phyloP scores from a whole-genome alignment of 2,797 vertebrate genomes.

The Neosilurus mollespiculum region DNA sequence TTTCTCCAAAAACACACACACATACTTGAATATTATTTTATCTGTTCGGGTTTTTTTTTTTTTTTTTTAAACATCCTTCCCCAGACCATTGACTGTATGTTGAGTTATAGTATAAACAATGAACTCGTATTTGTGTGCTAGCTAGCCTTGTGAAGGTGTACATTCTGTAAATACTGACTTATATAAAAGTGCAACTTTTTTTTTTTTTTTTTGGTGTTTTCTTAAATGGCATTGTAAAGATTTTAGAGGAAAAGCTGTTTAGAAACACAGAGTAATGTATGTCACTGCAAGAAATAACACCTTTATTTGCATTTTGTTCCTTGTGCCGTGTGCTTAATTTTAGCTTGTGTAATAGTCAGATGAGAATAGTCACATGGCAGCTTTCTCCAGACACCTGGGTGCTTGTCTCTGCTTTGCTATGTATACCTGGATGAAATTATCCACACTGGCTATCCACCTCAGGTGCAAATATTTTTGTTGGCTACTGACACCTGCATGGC shows the following conservation, averaged over 20 bases:
- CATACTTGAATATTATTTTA: slow-evolving; percentile 27
- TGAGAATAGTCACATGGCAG: background rate
- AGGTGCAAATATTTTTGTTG: too few species aligned
- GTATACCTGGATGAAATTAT: too few species aligned
- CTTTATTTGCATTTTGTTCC: slow-evolving; percentile 39
- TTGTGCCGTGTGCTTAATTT: slow-evolving; percentile 14
- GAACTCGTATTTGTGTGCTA: slow-evolving; percentile 28
- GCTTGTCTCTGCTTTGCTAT: too few species aligned
- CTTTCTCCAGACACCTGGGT: too few species aligned
- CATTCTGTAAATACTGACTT: slow-evolving; percentile 77
- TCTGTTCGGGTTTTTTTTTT: slow-evolving; percentile 16
- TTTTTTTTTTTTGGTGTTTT: slow-evolving; percentile 61
- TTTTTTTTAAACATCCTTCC: slow-evolving; percentile 54
- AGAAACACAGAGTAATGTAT: slow-evolving; percentile 46
- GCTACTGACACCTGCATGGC: too few species aligned
- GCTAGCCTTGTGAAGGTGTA: slow-evolving; percentile 53
- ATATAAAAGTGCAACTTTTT: slow-evolving; percentile 75
- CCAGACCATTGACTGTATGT: slow-evolving; percentile 41
- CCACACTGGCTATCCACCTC: too few species aligned
- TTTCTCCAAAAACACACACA: background rate
- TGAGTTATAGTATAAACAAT: slow-evolving; percentile 22
- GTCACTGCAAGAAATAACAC: slow-evolving; percentile 46
- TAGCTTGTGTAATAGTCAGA: background rate
- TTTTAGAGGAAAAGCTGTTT: slow-evolving; percentile 50
- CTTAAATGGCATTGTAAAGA: slow-evolving; percentile 57